These are phyloP conservation scores for Pimpla rufipes DNA, from an alignment of 2,888 invertebrate species.

Conservation along the genomic window DNA sequence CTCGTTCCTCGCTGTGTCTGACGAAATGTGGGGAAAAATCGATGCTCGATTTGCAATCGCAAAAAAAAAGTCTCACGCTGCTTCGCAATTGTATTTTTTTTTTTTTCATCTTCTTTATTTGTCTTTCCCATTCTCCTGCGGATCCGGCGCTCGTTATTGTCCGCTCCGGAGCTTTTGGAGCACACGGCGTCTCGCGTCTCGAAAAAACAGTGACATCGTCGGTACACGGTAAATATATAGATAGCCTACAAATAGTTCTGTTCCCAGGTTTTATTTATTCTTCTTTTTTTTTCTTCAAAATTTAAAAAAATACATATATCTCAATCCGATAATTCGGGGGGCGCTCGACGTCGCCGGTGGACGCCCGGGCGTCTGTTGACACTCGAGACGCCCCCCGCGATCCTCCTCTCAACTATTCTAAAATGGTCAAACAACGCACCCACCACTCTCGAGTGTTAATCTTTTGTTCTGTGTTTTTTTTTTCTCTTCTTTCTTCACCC, in stretches of 20 bases:
- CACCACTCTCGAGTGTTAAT: constrained; percentile 59
- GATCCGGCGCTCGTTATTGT: constrained; percentile 53
- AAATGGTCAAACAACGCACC: constrained; percentile 76
- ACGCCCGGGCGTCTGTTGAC: constrained; percentile 47
- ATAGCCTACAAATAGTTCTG: constrained; percentile 75
- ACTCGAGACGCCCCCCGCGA: constrained; percentile 72
- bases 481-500: too few relatives aligned
- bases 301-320: constrained; percentile 85
- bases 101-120: constrained; percentile 16
- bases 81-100: constrained; percentile 4
- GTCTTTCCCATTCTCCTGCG: background rate
- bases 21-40: constrained; percentile 23
- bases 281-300: constrained; percentile 79
- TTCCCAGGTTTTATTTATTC: constrained; percentile 74
- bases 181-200: constrained; percentile 69
- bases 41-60: constrained; percentile 34
- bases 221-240: constrained; percentile 77
- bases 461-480: constrained; percentile 67
- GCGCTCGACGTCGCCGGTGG: constrained; percentile 42
- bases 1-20: background rate
- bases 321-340: constrained; percentile 77
- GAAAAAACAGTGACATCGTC: constrained; percentile 71
- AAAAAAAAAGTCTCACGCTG: constrained; percentile 7
- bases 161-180: constrained; percentile 44
- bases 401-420: constrained; percentile 78